Base-by-base conservation (phyloP, 2,888 invertebrate species). In the Hylaea fasciaria region DNA sequence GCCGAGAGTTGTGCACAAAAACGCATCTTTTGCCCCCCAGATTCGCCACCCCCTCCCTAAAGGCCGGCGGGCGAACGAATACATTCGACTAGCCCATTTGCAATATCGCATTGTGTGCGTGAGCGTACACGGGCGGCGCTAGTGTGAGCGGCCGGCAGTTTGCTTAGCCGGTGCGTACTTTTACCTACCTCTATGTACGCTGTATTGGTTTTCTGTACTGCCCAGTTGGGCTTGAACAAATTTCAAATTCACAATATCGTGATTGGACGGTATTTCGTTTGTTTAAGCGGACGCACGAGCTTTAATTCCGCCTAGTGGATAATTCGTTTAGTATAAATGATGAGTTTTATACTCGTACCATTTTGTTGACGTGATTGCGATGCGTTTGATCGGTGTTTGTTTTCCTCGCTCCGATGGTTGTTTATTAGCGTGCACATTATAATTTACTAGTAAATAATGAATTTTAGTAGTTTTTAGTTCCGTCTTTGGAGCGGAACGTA, bases 81-180 rank as follows among this genome's bases (percentile, higher is more conserved):
- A 89, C 91, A 91, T 91, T 90, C 89, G 90, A 91, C 87, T 90
- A 90, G 92, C 89, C 90, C 88, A 91, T 91, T 91, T 89, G 91
- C 89, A 88, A 89, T 87, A 86, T 88, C 80, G 78, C 87, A 87
- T 89, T 89, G 91, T 91, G 91, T 90, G 91, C 77, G 91, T 91
- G 84, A 77, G 72, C 79, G 82, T 85, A 81, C 76, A 76, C 71
- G 64, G 45, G 51, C 57, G 57, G 58, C 55, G 68, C 55, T 62
- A 62, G 83, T 77, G 82, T 78, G 80, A 62, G 77, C 71, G 64
- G 68, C 62, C 74, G 68, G 63, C 66, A 74, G 80, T 81, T 86
- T 86, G 91, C 89, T 91, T 89, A 90, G 91, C 84, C 85, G 81
- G 81, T 88, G 90, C 90, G 91, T 90, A 89, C 87, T 87, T 86